Conservation (phyloP, 2,797 vertebrate genomes). For the Cuniculus paca region DNA sequence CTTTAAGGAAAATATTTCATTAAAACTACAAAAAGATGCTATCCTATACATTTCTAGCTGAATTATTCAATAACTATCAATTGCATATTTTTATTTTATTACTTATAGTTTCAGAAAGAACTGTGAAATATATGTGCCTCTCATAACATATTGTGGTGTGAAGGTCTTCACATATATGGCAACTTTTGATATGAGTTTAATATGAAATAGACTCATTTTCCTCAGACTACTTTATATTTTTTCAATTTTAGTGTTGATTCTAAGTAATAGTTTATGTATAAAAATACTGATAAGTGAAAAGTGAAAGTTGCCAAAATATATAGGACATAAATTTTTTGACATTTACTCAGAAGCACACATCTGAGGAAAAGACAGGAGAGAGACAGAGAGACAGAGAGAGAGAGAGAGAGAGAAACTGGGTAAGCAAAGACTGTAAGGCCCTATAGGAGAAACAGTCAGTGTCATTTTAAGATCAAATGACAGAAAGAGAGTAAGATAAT, state of each 20-base stretch:
- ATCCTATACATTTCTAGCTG: too few relatives aligned
- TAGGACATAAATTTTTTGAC: not conserved
- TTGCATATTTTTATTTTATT: not conserved
- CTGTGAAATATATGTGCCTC: not conserved
- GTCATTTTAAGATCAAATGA: not conserved
- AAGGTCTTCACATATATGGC: not conserved
- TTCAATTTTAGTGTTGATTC: not conserved
- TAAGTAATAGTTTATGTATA: not conserved
- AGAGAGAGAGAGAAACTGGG: not conserved
- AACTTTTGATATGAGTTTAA: not conserved
- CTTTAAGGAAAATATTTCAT: not conserved
- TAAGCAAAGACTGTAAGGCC: not conserved
- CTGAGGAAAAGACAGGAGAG: not conserved
- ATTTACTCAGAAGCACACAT: not conserved
- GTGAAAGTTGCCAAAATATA: not conserved
- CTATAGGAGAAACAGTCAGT: not conserved
- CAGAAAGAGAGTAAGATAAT: not conserved
- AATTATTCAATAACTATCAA: not conserved
- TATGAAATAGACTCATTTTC: not conserved
- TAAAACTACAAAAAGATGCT: not conserved
- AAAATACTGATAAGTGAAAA: not conserved
- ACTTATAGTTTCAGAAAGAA: not conserved
- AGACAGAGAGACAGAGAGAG: not conserved
- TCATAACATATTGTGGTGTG: not conserved
- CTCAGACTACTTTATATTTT: not conserved